Conservation (phyloP, 2,888 invertebrate species). For the Crocallis elinguaria region DNA sequence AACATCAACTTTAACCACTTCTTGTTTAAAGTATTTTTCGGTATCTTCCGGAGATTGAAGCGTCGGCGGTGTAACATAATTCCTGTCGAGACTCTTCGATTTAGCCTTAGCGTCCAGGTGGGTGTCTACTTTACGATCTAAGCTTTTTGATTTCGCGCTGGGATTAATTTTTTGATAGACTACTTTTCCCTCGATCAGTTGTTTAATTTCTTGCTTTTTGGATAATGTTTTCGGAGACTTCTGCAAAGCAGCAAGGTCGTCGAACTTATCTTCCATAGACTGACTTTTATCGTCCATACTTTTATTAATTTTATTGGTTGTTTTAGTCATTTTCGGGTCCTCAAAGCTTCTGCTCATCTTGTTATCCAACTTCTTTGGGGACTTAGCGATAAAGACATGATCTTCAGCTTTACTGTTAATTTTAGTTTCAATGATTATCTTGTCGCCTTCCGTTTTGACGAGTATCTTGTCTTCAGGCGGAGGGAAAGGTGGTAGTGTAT, state of each 20-base stretch:
- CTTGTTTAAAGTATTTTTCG: slow-evolving; percentile 79
- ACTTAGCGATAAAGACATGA: slow-evolving; percentile 90
- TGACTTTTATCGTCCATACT: slow-evolving; percentile 87
- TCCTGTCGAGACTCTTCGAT: slow-evolving; percentile 88
- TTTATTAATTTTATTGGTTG: slow-evolving; percentile 84
- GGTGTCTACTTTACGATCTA: slow-evolving; percentile 86
- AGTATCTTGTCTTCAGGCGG: slow-evolving; percentile 90
- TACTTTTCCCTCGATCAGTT: slow-evolving; percentile 86
- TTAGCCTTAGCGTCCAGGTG: slow-evolving; percentile 85
- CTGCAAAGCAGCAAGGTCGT: slow-evolving; percentile 81
- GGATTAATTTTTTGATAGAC: slow-evolving; percentile 84
- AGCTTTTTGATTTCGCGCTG: slow-evolving; percentile 86
- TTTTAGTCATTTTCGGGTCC: slow-evolving; percentile 83
- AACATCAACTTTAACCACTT: slow-evolving; percentile 78
- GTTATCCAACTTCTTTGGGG: slow-evolving; percentile 88
- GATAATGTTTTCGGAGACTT: slow-evolving; percentile 86
- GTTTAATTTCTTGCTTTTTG: slow-evolving; percentile 86
- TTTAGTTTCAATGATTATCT: slow-evolving; percentile 89
- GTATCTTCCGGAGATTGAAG: slow-evolving; percentile 58
- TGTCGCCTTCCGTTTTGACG: slow-evolving; percentile 89
- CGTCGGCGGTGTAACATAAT: slow-evolving; percentile 79
- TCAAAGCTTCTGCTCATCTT: slow-evolving; percentile 87
- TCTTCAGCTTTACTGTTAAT: slow-evolving; percentile 90
- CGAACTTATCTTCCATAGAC: slow-evolving; percentile 86
- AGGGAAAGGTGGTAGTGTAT: slow-evolving; percentile 88